phyloP scores from a whole-genome alignment of 2,888 invertebrate species.

The Dysmachus trigonus region DNA sequence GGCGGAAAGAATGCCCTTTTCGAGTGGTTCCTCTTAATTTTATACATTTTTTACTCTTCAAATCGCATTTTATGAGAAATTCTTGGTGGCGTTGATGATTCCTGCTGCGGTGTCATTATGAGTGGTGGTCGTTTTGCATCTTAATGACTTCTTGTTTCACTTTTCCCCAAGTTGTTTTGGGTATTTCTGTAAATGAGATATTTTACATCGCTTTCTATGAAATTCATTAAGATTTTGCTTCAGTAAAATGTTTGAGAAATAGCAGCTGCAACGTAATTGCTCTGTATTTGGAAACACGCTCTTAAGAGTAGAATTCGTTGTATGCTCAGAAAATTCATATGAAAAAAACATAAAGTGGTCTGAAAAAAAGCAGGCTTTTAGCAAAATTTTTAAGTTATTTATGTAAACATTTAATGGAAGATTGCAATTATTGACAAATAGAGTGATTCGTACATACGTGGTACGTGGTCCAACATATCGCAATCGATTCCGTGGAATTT shows the following conservation, averaged over 20 bases:
- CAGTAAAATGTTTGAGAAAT: background rate
- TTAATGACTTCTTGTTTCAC: constrained; percentile 1
- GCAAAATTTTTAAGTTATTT: background rate
- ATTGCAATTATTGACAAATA: no score
- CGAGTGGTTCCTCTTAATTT: background rate
- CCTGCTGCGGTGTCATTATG: background rate
- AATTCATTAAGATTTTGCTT: background rate
- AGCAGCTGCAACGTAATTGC: background rate
- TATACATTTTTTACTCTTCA: background rate
- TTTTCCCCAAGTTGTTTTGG: background rate
- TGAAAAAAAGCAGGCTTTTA: no score
- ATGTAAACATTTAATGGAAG: background rate
- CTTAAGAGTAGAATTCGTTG: background rate
- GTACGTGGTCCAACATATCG: no score
- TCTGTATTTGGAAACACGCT: background rate
- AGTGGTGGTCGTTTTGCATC: constrained; percentile 23
- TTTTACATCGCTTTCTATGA: background rate
- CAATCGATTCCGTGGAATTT: no score
- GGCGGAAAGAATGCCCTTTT: background rate
- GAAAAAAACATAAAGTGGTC: background rate
- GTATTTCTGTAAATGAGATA: background rate
- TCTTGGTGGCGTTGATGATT: background rate
- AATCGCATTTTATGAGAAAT: background rate
- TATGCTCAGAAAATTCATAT: background rate
- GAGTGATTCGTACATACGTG: no score